Conservation (phyloP, 1,140 invertebrate genomes). For the Euwallacea fornicatus region DNA sequence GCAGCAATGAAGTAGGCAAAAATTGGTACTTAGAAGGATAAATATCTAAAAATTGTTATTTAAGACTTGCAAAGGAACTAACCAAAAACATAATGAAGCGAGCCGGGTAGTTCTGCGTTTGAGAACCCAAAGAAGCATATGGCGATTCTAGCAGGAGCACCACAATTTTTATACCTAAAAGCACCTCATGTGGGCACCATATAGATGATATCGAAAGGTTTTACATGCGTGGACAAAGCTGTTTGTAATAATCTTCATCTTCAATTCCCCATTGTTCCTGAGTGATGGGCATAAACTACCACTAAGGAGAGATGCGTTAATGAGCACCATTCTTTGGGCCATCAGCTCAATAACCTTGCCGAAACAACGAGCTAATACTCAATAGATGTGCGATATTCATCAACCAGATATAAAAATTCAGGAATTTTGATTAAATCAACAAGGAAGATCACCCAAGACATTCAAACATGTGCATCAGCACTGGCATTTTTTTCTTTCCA, state of each 20-base stretch:
- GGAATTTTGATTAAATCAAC: no score
- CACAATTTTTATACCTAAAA: background rate
- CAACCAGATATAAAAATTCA: no score
- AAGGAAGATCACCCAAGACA: no score
- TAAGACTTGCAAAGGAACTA: background rate
- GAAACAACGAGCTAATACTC: no score
- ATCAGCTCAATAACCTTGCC: no score
- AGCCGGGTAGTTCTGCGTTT: background rate
- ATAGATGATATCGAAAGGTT: background rate
- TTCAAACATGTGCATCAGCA: no score
- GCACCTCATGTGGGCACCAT: background rate
- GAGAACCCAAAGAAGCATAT: background rate
- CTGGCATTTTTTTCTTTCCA: no score
- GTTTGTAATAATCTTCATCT: background rate
- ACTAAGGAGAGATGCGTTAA: no score
- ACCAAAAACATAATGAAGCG: background rate
- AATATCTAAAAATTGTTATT: background rate
- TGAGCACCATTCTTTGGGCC: no score
- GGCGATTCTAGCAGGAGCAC: background rate
- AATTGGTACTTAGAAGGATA: background rate
- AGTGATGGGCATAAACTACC: no score
- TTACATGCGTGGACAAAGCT: background rate
- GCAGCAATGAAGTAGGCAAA: background rate
- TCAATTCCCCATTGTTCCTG: background rate
- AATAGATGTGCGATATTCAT: no score